Evolutionary conservation across 2,113 vertebrate genomes (phyloP).

Genomic region (Natator depressus): DNA sequence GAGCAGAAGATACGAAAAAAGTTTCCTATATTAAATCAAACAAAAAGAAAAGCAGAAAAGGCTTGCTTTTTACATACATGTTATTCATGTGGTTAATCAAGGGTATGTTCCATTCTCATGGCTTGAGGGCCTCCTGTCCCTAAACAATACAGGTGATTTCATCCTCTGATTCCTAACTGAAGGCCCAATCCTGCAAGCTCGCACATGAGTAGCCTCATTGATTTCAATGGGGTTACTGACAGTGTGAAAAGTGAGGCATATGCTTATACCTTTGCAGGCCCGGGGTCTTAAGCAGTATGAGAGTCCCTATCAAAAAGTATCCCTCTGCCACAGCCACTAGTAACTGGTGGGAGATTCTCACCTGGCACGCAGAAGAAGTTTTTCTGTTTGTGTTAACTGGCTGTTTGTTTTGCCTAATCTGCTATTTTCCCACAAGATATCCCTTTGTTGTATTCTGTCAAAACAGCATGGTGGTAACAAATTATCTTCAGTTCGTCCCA

Average conservation of each 20-base stretch:
- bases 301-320: rapidly evolving
- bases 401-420: not conserved
- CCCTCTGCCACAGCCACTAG: not conserved
- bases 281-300: not conserved
- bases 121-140: not conserved
- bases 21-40: not conserved
- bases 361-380: not conserved
- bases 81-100: rapidly evolving
- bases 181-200: not conserved
- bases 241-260: not conserved
- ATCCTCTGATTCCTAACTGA: not conserved
- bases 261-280: not conserved
- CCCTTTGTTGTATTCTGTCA: not conserved
- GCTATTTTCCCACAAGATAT: rapidly evolving
- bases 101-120: not conserved
- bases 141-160: not conserved
- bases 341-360: not conserved
- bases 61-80: not conserved
- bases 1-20: not conserved
- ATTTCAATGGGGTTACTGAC: not conserved
- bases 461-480: rapidly evolving
- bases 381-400: not conserved
- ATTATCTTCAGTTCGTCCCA: not conserved
- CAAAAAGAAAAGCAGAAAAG: not conserved
- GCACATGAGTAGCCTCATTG: not conserved